Base-by-base conservation (phyloP, 2,113 vertebrate genomes). In the Suricata suricatta region DNA sequence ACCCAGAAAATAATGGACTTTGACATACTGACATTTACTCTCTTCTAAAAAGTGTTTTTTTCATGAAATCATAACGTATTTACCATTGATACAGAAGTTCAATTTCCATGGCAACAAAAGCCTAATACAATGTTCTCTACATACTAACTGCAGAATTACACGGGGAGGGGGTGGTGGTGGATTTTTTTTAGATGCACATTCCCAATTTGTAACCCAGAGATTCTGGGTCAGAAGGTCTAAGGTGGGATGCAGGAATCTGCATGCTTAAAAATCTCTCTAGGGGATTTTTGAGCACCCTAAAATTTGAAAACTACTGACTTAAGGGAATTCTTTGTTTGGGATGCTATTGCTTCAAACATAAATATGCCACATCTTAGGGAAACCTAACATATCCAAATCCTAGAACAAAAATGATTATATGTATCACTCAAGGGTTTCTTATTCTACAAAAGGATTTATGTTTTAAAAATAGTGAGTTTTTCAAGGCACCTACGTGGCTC, bases 71-170 rank as follows among this genome's bases (percentile, higher is more conserved):
- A 19, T 71, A 89, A 63, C 33, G 44, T 90, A 16, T 90, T 95
- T 83, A 77, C 19, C 68, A 83, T 88, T 95, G 91, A 86, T 57
- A 54, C 7, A 64, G 41, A 72, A 74, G 47, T 90, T 77, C 74
- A 71, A 25, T 96, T 96, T 96, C 41, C 17, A 44, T 79, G 68
- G 47, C 57, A 97, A 95, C 16, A 44, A 71, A 92, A 93, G 9
- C 77, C 27, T 85, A 68, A 27, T 19, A 47, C 11, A 71, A 9
- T 35, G 19, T 60, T 85, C 27, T 80, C 68, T 12, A 7, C 13
- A 52, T 27, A 76, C 79, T 82, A 69, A 64, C 9, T 84, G 21
- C 21, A 38, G 21, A 96, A 57, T 89, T 85, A 35, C 7, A 52
- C 0, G 33, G 88, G 33, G 44, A 21, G 16, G 13, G 50, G 13